Conservation (phyloP, 2,797 vertebrate genomes). For the Sitta carolinensis region DNA sequence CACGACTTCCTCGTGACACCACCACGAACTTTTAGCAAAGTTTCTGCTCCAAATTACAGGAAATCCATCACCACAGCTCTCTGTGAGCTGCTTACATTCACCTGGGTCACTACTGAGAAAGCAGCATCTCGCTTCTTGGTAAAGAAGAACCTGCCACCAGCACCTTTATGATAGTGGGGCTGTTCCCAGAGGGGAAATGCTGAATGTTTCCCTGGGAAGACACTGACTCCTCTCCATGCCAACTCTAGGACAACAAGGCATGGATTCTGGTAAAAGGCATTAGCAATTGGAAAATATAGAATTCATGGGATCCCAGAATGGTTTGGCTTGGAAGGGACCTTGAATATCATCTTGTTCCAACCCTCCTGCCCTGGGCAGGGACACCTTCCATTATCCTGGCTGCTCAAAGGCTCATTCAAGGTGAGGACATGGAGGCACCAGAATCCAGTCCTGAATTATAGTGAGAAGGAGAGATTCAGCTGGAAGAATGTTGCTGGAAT, state of each 20-base stretch:
- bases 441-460: background rate
- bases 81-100: background rate
- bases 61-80: background rate
- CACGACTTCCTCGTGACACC: background rate
- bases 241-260: background rate
- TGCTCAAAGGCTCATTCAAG: background rate
- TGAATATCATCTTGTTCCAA: background rate
- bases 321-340: background rate
- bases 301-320: background rate
- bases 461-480: background rate
- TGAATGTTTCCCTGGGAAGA: background rate
- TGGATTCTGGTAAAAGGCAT: background rate
- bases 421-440: background rate
- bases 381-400: background rate
- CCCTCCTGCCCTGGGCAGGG: background rate
- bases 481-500: background rate
- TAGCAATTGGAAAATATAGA: background rate
- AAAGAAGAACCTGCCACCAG: background rate
- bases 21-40: background rate
- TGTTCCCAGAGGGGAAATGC: background rate
- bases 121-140: fast-evolving
- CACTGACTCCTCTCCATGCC: background rate
- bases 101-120: background rate
- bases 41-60: background rate
- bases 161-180: background rate